phyloP scores from a whole-genome alignment of 1,140 invertebrate genomes.

The Drosophila setifemur region DNA sequence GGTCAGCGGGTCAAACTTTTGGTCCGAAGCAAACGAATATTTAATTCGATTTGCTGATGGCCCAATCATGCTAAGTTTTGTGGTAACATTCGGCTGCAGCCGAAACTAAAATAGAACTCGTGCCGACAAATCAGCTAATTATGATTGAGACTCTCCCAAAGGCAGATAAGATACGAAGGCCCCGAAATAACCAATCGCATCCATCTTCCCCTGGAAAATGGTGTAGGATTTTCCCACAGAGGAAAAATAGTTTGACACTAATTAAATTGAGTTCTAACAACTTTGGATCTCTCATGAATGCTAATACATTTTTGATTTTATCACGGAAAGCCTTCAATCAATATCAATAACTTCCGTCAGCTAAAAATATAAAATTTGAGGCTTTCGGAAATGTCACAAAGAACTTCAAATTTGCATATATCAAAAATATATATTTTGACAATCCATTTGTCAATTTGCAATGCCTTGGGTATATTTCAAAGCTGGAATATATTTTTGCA shows the following conservation, averaged over 20 bases:
- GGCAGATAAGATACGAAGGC: slow-evolving; percentile 15
- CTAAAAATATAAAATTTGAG: too few relatives aligned
- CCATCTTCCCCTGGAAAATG: slow-evolving; percentile 1
- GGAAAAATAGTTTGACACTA: neutral
- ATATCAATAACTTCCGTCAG: too few relatives aligned
- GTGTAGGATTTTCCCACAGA: neutral
- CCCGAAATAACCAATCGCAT: slow-evolving; percentile 18
- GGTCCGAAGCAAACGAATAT: slow-evolving; percentile 12
- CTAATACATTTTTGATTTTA: too few relatives aligned
- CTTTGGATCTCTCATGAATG: too few relatives aligned
- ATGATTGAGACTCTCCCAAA: slow-evolving; percentile 22
- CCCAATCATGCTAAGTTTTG: slow-evolving; percentile 11
- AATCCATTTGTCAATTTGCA: neutral
- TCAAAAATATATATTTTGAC: neutral
- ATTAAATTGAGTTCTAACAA: too few relatives aligned
- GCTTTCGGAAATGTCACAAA: too few relatives aligned
- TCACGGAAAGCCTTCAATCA: too few relatives aligned
- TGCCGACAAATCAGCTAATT: slow-evolving; percentile 26
- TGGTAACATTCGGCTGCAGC: slow-evolving; percentile 21
- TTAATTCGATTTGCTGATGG: slow-evolving; percentile 27
- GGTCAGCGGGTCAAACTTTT: slow-evolving; percentile 30
- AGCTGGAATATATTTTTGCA: neutral
- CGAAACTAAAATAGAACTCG: slow-evolving; percentile 20
- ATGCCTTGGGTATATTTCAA: neutral
- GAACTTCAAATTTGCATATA: neutral